Evolutionary conservation across 2,797 vertebrate genomes (phyloP).

Genomic region (Hypotaenidia okinawae): DNA sequence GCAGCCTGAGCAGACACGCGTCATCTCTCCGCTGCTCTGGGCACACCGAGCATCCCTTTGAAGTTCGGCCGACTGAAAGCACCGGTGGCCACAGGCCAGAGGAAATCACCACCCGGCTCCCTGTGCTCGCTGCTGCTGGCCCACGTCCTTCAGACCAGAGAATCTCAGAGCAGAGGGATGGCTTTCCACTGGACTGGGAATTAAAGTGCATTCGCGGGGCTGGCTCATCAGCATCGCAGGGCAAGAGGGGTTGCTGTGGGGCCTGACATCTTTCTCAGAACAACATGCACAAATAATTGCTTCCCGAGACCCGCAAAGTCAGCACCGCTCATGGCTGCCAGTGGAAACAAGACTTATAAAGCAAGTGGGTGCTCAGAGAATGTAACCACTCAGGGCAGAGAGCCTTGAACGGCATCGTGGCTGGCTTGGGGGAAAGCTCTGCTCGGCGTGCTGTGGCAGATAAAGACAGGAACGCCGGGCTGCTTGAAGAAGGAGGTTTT

Average conservation of each 20-base stretch:
- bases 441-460: not conserved
- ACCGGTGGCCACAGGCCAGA: not conserved
- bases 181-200: not conserved
- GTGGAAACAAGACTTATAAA: constrained; percentile 52
- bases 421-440: not conserved
- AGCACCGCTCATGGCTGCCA: constrained; percentile 31
- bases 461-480: not conserved
- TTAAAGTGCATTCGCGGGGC: not conserved
- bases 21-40: not conserved
- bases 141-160: not conserved
- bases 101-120: not conserved
- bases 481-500: not conserved
- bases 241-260: constrained; percentile 15
- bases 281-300: constrained; percentile 38
- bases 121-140: not conserved
- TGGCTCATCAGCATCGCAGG: constrained; percentile 37
- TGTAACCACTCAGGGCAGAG: not conserved
- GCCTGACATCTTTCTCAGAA: constrained; percentile 26
- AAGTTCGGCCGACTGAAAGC: constrained; percentile 13
- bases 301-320: constrained; percentile 53
- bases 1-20: constrained; percentile 14
- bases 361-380: not conserved
- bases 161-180: not conserved
- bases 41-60: constrained; percentile 17
- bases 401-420: not conserved